A percentile compares a stretch with the other conserved stretches of the same genome.
Conservation (phyloP, 23 tunicate species). For the Ascidia mentula region DNA sequence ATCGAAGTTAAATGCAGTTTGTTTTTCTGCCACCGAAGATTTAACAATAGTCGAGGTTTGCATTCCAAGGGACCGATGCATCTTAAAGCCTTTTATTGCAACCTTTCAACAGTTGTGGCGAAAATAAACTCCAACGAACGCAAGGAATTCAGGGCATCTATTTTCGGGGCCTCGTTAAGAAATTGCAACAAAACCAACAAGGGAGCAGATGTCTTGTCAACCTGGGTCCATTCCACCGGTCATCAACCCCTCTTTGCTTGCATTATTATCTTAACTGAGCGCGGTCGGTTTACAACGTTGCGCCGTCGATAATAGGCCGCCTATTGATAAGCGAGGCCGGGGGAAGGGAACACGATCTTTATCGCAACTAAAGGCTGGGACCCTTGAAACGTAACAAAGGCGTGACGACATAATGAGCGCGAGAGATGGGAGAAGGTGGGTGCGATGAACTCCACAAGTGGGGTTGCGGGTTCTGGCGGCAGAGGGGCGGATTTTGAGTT, state of each 20-base stretch:
- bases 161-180: neutral
- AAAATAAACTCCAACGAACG: no score
- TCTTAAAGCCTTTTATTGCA: no score
- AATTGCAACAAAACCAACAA: constrained; percentile 2
- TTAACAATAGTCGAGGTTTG: no score
- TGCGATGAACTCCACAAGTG: neutral
- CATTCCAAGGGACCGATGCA: no score
- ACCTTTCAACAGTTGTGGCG: no score
- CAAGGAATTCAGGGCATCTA: no score
- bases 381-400: neutral
- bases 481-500: no score
- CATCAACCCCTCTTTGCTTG: neutral
- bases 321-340: neutral
- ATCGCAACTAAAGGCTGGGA: neutral
- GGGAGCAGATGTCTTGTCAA: neutral
- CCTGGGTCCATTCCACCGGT: neutral
- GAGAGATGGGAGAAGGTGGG: neutral
- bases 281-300: neutral
- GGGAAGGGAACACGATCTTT: neutral
- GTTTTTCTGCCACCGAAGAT: no score
- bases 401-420: neutral
- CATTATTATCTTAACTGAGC: neutral
- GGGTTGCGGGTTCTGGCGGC: neutral
- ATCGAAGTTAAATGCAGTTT: no score
- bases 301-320: neutral